These are phyloP conservation scores for Pseudorhombus dupliciocellatus DNA, from an alignment of 2,113 vertebrate genomes.

Conservation along the genomic window DNA sequence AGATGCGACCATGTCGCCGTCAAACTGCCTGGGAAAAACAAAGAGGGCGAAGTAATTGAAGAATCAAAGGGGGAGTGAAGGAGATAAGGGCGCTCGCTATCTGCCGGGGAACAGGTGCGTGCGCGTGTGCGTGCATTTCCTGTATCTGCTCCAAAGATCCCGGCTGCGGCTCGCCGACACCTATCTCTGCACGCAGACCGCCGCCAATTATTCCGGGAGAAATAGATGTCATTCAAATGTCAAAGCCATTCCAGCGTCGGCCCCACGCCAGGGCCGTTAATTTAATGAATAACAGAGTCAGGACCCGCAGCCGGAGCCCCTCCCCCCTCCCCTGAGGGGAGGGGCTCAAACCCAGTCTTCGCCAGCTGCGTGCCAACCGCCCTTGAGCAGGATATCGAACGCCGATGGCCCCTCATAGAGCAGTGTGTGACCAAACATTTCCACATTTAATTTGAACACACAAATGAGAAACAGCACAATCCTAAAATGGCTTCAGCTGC, in stretches of 20 bases:
- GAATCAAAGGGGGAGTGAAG: constrained; percentile 27
- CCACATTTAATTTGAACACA: no score
- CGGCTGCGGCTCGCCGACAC: constrained; percentile 22
- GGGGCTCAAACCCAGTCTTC: no score
- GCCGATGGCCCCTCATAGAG: no score
- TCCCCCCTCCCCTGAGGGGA: no score
- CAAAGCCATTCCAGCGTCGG: constrained; percentile 39
- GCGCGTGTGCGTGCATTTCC: background rate
- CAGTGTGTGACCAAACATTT: no score
- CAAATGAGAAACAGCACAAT: no score
- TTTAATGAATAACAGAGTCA: constrained; percentile 44
- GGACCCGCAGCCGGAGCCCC: background rate
- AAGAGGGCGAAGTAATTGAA: constrained; percentile 29
- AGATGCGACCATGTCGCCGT: background rate
- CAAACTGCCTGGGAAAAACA: constrained; percentile 9
- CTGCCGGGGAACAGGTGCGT: background rate
- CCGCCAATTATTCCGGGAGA: constrained; percentile 59
- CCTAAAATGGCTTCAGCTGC: no score
- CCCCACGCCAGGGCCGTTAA: constrained; percentile 29
- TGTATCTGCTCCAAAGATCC: constrained; percentile 9
- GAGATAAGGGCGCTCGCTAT: constrained; percentile 15
- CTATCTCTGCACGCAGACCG: constrained; percentile 25
- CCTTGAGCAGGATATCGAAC: no score
- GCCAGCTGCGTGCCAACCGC: no score
- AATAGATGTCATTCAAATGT: constrained; percentile 69